Evolutionary conservation across 2,797 vertebrate genomes (phyloP).

Genomic region (Squalus acanthias): DNA sequence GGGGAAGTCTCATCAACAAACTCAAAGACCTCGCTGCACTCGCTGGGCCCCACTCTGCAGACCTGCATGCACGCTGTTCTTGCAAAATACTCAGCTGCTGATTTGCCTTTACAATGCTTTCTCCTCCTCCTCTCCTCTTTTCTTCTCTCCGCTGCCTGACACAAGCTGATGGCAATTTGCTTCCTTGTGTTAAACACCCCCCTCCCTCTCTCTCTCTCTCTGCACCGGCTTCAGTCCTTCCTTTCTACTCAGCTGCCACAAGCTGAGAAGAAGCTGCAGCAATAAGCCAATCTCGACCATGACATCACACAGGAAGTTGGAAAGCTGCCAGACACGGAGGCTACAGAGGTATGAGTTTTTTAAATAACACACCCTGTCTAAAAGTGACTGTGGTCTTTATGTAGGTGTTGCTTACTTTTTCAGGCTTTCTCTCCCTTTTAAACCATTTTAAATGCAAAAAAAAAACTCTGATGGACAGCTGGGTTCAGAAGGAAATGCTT

Average conservation of each 20-base stretch:
- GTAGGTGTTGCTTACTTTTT: not conserved
- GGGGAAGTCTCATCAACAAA: constrained; percentile 41
- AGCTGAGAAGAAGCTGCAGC: constrained; percentile 52
- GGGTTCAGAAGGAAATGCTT: not conserved
- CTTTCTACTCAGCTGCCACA: constrained; percentile 49
- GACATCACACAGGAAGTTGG: constrained; percentile 59
- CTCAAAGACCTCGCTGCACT: constrained; percentile 26
- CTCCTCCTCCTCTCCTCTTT: not conserved
- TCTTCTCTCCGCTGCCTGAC: not conserved
- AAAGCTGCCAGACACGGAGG: constrained; percentile 42
- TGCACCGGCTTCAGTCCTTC: not conserved
- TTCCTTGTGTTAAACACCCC: not conserved
- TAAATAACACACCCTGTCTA: not conserved
- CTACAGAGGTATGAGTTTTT: constrained; percentile 1
- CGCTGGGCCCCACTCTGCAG: constrained; percentile 26
- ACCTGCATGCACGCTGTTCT: constrained; percentile 19
- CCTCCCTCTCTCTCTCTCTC: not conserved
- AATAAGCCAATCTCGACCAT: constrained; percentile 46
- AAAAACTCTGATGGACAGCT: not conserved
- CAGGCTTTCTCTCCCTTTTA: not conserved
- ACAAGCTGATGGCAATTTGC: not conserved
- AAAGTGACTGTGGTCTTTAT: not conserved
- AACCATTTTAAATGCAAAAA: not conserved
- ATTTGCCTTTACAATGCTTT: not conserved
- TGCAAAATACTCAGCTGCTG: not conserved